phyloP scores from a whole-genome alignment of 2,888 invertebrate genomes.

The Sarcophaga caerulescens region DNA sequence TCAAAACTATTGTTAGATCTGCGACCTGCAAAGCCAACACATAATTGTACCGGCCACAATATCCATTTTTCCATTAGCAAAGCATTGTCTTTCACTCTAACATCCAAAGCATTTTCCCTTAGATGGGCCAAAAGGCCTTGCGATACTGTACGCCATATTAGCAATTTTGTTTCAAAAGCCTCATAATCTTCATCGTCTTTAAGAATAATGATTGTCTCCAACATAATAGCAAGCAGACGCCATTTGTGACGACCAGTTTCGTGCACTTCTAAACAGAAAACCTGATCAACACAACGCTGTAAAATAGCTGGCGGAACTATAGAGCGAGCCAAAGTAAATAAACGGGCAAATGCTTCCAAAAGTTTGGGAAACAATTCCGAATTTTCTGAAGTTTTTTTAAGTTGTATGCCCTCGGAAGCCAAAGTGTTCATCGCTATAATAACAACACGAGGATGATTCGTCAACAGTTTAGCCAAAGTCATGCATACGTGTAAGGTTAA shows the following conservation, averaged over 20 bases:
- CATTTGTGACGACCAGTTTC: slow-evolving; percentile 70
- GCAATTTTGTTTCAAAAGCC: slow-evolving; percentile 73
- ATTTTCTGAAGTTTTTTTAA: slow-evolving; percentile 64
- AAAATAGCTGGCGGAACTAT: slow-evolving; percentile 73
- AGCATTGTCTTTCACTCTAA: slow-evolving; percentile 71
- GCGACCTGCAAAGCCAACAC: slow-evolving; percentile 72
- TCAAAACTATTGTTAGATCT: slow-evolving; percentile 71
- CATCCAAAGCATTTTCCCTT: slow-evolving; percentile 73
- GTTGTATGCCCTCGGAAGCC: slow-evolving; percentile 66
- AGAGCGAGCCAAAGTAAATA: slow-evolving; percentile 70
- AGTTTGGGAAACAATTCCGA: slow-evolving; percentile 53
- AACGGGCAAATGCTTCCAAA: slow-evolving; percentile 57
- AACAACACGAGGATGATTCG: slow-evolving; percentile 68
- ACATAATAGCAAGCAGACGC: slow-evolving; percentile 69
- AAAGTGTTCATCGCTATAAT: slow-evolving; percentile 73
- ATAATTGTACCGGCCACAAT: slow-evolving; percentile 77
- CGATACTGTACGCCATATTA: slow-evolving; percentile 76
- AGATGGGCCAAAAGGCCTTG: slow-evolving; percentile 72
- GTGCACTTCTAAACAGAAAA: slow-evolving; percentile 71
- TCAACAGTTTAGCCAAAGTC: slow-evolving; percentile 70
- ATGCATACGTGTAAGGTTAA: slow-evolving; percentile 71
- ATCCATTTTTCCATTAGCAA: slow-evolving; percentile 75
- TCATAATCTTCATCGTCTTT: slow-evolving; percentile 75
- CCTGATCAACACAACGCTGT: slow-evolving; percentile 72
- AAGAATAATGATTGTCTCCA: slow-evolving; percentile 71